A percentile compares a stretch with the other conserved stretches of the same genome.
phyloP scores from a whole-genome alignment of 2,888 invertebrate species.

The Aporophyla nigra region DNA sequence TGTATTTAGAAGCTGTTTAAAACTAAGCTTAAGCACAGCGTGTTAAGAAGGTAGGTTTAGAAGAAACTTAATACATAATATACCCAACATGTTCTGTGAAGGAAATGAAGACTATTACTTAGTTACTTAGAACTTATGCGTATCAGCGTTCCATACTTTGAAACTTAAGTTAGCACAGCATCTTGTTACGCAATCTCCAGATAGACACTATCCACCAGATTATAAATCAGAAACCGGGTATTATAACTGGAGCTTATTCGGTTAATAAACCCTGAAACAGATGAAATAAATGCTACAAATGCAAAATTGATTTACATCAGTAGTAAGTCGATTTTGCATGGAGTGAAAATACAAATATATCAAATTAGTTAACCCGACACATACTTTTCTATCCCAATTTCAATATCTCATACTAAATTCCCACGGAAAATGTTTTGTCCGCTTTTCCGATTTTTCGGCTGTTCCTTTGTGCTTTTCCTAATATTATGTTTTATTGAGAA shows the following conservation, averaged over 20 bases:
- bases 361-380: not conserved
- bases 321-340: not conserved
- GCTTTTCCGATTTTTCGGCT: too few relatives aligned
- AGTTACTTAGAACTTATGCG: not conserved
- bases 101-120: slow-evolving; percentile 14
- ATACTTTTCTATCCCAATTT: too few relatives aligned
- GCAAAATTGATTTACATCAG: too few relatives aligned
- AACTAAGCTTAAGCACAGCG: slow-evolving; percentile 40
- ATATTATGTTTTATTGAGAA: too few relatives aligned
- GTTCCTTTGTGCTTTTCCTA: too few relatives aligned
- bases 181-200: not conserved
- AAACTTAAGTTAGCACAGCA: slow-evolving; percentile 1
- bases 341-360: too few relatives aligned
- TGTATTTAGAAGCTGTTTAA: slow-evolving; percentile 62
- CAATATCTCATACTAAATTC: too few relatives aligned
- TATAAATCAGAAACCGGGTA: not conserved
- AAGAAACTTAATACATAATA: slow-evolving; percentile 38
- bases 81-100: slow-evolving; percentile 9
- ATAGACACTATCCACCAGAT: too few relatives aligned
- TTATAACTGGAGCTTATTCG: not conserved
- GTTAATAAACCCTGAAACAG: not conserved
- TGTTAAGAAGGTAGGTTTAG: slow-evolving; percentile 33
- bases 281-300: not conserved
- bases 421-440: too few relatives aligned
- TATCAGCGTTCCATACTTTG: slow-evolving; percentile 1